These are phyloP conservation scores for Tenrec ecaudatus DNA, from an alignment of 2,113 vertebrate genomes.

Conservation along the genomic window DNA sequence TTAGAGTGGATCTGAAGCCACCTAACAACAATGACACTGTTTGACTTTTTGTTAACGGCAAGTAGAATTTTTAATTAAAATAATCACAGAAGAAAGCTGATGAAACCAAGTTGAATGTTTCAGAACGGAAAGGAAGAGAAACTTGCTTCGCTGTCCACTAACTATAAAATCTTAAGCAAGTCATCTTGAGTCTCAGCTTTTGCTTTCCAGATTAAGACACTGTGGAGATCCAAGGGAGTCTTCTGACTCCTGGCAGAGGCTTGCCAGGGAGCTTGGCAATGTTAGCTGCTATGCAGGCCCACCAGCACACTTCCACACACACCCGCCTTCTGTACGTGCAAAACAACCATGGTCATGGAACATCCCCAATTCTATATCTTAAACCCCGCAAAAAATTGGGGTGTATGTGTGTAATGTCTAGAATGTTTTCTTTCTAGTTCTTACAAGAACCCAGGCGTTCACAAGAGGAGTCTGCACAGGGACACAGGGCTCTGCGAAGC, in stretches of 20 bases:
- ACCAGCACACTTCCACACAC: background rate
- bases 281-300: background rate
- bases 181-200: too few relatives aligned
- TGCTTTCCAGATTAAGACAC: background rate
- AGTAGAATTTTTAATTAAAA: too few relatives aligned
- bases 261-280: background rate
- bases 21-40: too few relatives aligned
- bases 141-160: too few relatives aligned
- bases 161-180: too few relatives aligned
- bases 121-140: too few relatives aligned
- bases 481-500: background rate
- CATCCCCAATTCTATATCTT: background rate
- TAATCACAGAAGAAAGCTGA: too few relatives aligned
- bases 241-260: slow-evolving; percentile 27
- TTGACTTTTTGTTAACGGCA: too few relatives aligned
- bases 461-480: background rate
- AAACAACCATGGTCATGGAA: background rate
- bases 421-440: background rate
- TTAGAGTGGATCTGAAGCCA: too few relatives aligned
- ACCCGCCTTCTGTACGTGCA: slow-evolving; percentile 35
- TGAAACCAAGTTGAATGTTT: too few relatives aligned
- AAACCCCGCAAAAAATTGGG: too few relatives aligned
- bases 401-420: too few relatives aligned
- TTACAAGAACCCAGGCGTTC: background rate
- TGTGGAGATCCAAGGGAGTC: background rate